Base-by-base conservation (phyloP, 2,113 vertebrate genomes). In the Zosterops hypoxanthus region DNA sequence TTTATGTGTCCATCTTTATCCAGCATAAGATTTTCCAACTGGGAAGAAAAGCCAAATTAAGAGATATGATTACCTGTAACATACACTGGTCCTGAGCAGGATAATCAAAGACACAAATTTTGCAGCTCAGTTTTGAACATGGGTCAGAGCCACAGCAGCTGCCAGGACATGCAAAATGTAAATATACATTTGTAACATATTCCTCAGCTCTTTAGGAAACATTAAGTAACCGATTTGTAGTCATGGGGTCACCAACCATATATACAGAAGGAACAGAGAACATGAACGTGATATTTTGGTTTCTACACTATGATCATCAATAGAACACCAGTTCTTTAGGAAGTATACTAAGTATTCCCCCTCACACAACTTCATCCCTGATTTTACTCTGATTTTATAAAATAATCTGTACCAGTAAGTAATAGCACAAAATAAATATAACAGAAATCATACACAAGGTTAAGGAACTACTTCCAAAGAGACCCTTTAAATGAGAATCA, bases 1-100 rank as follows among this genome's bases (percentile, higher is more conserved):
- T 99, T 99, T 97, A 99, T 98, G 97, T 99, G 99, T 46, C 99
- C 99, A 8, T 99, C 99, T 97, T 99, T 99, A 97, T 99, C 99
- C 96, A 99, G 98, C 99, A 99, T 99, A 76, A 99, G 99, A 97
- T 99, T 99, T 98, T 99, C 99, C 98, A 99, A 88, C 99, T 99
- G 85, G 11, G 76, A 96, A 81, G 52, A 93, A 86, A 92, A 92
- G 53, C 11, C 90, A 92, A 57, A 81, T 28, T 8, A 82, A 44
- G 80, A 88, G 84, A 50, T 13, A 44, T 44, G 52, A 85, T 46
- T 70, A 65, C 3, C 5, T 39, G 10, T 12, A 63, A 70, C 39
- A 39, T 8, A n/a, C 33, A 29, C 5, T 25, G 34, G 42, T 83
- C 26, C 15, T 11, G 5, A 90, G 68, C 44, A 41, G 63, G 28